Evolutionary conservation across 2,797 vertebrate species (phyloP).

Genomic region (Hirundo rustica): DNA sequence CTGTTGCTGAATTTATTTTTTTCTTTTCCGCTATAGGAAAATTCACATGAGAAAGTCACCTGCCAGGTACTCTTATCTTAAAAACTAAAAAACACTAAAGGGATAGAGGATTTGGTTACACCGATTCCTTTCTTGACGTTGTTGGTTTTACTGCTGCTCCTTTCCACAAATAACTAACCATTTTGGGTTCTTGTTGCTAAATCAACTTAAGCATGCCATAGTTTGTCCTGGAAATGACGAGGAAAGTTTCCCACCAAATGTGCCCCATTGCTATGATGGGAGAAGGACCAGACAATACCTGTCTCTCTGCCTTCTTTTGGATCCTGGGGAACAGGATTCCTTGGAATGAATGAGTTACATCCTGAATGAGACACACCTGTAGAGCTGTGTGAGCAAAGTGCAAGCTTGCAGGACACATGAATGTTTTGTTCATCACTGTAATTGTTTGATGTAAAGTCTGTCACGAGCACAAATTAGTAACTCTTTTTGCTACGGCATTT

Average conservation of each 20-base stretch:
- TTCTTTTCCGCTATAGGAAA: not conserved
- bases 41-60: not conserved
- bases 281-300: not conserved
- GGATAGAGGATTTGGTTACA: not conserved
- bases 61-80: not conserved
- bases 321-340: not conserved
- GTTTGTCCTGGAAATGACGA: not conserved
- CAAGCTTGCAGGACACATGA: rapidly evolving
- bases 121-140: not conserved
- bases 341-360: not conserved
- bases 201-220: not conserved
- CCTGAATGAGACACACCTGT: not conserved
- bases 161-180: not conserved
- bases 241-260: not conserved
- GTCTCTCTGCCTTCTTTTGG: not conserved
- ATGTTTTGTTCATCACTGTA: not conserved
- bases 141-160: not conserved
- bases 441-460: not conserved
- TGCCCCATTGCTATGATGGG: not conserved
- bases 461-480: not conserved
- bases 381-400: not conserved
- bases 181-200: not conserved
- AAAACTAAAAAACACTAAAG: not conserved
- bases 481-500: not conserved
- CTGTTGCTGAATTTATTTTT: rapidly evolving